phyloP scores from a whole-genome alignment of 2,113 vertebrate genomes.

The Morone saxatilis region DNA sequence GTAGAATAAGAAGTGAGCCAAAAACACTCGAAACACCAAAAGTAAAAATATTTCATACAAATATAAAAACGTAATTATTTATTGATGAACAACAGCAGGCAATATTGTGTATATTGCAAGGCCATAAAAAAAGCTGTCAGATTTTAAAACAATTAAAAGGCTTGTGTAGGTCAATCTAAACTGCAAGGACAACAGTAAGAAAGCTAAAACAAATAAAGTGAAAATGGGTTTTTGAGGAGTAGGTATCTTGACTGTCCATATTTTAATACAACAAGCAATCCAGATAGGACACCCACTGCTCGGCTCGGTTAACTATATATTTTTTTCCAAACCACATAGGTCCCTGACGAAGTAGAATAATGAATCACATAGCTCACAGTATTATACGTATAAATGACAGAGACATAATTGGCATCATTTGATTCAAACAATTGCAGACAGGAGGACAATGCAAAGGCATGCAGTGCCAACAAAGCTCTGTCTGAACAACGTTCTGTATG shows the following conservation, averaged over 20 bases:
- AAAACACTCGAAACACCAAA: background rate
- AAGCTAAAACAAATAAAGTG: background rate
- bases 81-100: background rate
- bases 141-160: background rate
- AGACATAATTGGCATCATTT: slow-evolving; percentile 63
- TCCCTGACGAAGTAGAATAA: slow-evolving; percentile 23
- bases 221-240: background rate
- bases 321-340: slow-evolving; percentile 2
- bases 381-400: slow-evolving; percentile 52
- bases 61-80: background rate
- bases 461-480: slow-evolving; percentile 56
- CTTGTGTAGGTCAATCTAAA: background rate
- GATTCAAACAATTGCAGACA: slow-evolving; percentile 61
- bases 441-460: slow-evolving; percentile 68
- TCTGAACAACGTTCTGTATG: slow-evolving; percentile 63
- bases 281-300: background rate
- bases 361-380: slow-evolving; percentile 46
- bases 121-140: background rate
- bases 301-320: background rate
- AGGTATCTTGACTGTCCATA: background rate
- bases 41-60: background rate
- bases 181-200: background rate
- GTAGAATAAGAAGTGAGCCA: background rate
- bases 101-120: background rate
- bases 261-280: slow-evolving; percentile 2